phyloP scores from a whole-genome alignment of 2,797 vertebrate species.

The Atherinosoma microstoma region DNA sequence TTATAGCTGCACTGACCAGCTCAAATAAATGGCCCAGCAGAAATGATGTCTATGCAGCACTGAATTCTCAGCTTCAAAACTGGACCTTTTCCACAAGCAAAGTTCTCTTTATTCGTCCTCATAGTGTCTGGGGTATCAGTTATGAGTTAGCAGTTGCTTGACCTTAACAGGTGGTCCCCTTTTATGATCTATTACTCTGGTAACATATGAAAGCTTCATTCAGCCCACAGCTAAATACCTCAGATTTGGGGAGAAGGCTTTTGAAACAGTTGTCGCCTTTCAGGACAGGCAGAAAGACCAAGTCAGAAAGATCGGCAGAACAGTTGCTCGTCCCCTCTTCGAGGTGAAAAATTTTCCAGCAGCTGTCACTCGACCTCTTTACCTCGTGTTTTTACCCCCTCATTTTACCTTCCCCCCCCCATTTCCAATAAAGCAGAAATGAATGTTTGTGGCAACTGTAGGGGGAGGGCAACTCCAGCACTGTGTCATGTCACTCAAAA shows the following conservation, averaged over 20 bases:
- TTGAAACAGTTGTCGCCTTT: conserved; percentile 84
- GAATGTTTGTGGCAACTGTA: conserved; percentile 82
- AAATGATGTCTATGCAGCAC: conserved; percentile 21
- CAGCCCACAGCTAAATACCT: conserved; percentile 79
- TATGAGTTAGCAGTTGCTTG: conserved; percentile 89
- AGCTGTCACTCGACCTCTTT: conserved; percentile 84
- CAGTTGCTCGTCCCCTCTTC: conserved; percentile 86
- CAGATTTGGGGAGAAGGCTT: conserved; percentile 85
- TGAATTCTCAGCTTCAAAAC: conserved; percentile 20
- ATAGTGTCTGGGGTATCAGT: conserved; percentile 71
- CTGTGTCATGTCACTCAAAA: conserved; percentile 76
- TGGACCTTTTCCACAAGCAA: conserved; percentile 37
- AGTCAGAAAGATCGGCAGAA: conserved; percentile 72
- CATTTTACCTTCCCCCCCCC: conserved; percentile 42
- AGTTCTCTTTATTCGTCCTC: conserved; percentile 67
- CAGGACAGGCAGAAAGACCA: conserved; percentile 60
- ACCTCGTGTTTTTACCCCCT: conserved; percentile 40
- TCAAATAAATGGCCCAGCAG: conserved; percentile 24
- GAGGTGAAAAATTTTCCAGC: conserved; percentile 86
- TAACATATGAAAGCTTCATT: conserved; percentile 89
- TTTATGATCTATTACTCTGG: conserved; percentile 83
- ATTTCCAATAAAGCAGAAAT: conserved; percentile 82
- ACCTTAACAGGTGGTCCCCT: conserved; percentile 90
- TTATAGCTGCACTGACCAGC: conserved; percentile 64
- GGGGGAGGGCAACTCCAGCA: conserved; percentile 55